Conservation (phyloP, 2,888 invertebrate genomes). For the Eubasilissa splendida region DNA sequence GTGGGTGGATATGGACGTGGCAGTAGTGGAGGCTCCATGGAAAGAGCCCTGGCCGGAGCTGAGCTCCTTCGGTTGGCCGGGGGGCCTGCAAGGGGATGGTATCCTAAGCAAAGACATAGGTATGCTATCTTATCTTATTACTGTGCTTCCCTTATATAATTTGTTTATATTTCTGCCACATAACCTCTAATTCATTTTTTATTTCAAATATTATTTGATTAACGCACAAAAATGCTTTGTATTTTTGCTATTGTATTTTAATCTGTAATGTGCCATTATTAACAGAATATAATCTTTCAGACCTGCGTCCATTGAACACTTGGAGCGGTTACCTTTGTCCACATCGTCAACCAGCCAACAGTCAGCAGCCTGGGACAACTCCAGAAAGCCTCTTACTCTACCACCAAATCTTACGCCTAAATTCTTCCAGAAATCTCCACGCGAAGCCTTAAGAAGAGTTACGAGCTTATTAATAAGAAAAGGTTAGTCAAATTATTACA, state of each 20-base stretch:
- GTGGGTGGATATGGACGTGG: slow-evolving; percentile 72
- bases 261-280: no score
- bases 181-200: no score
- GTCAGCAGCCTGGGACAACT: slow-evolving; percentile 71
- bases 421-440: slow-evolving; percentile 90
- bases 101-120: slow-evolving; percentile 81
- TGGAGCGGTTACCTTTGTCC: slow-evolving; percentile 80
- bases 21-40: slow-evolving; percentile 71
- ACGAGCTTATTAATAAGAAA: slow-evolving; percentile 91
- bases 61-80: slow-evolving; percentile 85
- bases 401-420: slow-evolving; percentile 92
- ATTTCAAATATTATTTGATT: no score
- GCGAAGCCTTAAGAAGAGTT: slow-evolving; percentile 89
- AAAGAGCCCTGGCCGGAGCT: slow-evolving; percentile 78
- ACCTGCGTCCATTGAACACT: slow-evolving; percentile 88
- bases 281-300: slow-evolving; percentile 63
- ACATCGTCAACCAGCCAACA: slow-evolving; percentile 70
- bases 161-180: no score
- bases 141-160: neutral
- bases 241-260: no score
- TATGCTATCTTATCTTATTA: slow-evolving; percentile 57
- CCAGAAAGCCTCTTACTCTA: slow-evolving; percentile 87
- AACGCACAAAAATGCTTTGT: no score
- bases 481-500: slow-evolving; percentile 72
- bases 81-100: slow-evolving; percentile 89